Evolutionary conservation across 2,888 invertebrate species (phyloP).

Genomic region (Imbricaverruca yamaguchii): DNA sequence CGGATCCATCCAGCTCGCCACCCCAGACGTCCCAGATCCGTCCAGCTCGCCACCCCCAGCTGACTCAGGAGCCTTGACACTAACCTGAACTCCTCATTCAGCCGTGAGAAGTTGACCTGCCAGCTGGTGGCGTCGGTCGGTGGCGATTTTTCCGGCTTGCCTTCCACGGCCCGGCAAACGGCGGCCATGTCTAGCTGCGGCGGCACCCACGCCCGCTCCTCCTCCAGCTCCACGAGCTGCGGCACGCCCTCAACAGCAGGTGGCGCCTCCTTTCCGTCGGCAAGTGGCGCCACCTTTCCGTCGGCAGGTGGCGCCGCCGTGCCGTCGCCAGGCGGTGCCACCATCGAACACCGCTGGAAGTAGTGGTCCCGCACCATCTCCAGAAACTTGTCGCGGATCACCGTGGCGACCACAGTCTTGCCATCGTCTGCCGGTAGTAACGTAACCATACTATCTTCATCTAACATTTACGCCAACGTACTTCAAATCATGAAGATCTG

Average conservation of each 20-base stretch:
- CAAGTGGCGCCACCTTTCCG: neutral
- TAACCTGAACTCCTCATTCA: conserved; percentile 11
- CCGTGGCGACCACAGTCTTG: too few relatives aligned
- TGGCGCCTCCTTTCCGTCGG: too few relatives aligned
- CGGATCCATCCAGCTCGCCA: too few relatives aligned
- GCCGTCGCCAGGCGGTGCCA: neutral
- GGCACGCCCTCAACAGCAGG: neutral
- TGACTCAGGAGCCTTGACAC: neutral
- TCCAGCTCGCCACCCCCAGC: too few relatives aligned
- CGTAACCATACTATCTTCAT: too few relatives aligned
- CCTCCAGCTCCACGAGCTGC: neutral
- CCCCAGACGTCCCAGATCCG: too few relatives aligned
- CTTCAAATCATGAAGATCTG: too few relatives aligned
- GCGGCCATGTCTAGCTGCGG: conserved; percentile 2
- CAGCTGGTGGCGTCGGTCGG: neutral
- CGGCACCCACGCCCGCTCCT: neutral
- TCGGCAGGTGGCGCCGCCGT: too few relatives aligned
- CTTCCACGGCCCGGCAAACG: neutral
- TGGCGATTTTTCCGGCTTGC: neutral
- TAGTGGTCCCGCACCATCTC: too few relatives aligned
- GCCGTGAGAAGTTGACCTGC: conserved; percentile 9
- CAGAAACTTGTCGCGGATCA: too few relatives aligned
- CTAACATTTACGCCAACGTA: too few relatives aligned
- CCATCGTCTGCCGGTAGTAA: too few relatives aligned
- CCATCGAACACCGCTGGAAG: neutral